Evolutionary conservation across 2,113 vertebrate genomes (phyloP).

Genomic region (Cyprinodon tularosa): DNA sequence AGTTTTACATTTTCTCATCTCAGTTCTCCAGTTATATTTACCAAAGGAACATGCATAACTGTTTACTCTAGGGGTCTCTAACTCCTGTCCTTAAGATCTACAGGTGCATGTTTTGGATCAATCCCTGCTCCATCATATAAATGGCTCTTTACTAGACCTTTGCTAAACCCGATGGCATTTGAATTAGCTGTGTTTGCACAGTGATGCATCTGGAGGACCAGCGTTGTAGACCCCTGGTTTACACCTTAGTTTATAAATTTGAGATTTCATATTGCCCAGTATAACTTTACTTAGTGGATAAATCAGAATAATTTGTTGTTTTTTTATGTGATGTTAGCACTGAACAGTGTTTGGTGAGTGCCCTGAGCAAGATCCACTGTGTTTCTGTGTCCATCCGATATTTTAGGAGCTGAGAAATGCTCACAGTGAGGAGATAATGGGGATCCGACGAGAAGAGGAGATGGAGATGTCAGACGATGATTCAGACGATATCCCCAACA

Average conservation of each 20-base stretch:
- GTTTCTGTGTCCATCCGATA: conserved; percentile 19
- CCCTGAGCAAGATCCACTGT: conserved; percentile 14
- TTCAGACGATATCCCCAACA: conserved; percentile 84
- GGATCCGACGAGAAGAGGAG: conserved; percentile 92
- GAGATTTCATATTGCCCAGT: neutral
- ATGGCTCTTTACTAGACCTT: too few species aligned
- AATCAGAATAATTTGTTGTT: neutral
- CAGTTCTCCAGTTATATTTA: neutral
- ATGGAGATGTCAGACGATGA: conserved; percentile 99
- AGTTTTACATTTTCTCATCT: neutral
- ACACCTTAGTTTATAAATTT: too few species aligned
- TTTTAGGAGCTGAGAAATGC: conserved; percentile 93
- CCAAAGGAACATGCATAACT: neutral
- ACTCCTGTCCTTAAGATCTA: too few species aligned
- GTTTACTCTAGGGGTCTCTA: too few species aligned
- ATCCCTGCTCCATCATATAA: too few species aligned
- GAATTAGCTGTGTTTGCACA: too few species aligned
- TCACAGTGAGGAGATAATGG: conserved; percentile 96
- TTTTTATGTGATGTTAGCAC: neutral
- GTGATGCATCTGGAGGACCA: too few species aligned
- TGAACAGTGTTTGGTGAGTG: neutral
- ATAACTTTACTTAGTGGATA: too few species aligned
- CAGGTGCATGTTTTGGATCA: too few species aligned
- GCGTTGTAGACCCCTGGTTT: too few species aligned
- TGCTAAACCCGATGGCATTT: too few species aligned